phyloP scores from a whole-genome alignment of 2,797 vertebrate genomes.

The Rhynchonycteris naso region DNA sequence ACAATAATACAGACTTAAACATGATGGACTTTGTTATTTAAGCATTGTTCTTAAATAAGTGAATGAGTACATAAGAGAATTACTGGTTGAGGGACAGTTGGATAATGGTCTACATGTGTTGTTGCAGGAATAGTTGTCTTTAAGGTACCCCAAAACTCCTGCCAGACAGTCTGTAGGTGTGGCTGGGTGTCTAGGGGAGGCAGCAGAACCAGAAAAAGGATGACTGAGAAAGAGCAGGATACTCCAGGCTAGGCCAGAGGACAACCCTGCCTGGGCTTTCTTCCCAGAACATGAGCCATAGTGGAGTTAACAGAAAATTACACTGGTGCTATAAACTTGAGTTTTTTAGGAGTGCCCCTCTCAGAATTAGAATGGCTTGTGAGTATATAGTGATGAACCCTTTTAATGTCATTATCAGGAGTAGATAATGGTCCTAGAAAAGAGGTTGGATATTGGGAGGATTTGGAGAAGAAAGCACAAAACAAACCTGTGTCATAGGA shows the following conservation, averaged over 20 bases:
- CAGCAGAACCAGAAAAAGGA: background rate
- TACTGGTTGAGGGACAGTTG: background rate
- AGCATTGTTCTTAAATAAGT: slow-evolving; percentile 1
- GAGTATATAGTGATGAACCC: background rate
- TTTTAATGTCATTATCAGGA: background rate
- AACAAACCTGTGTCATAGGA: background rate
- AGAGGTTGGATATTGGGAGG: accelerated
- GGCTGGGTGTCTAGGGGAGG: no score
- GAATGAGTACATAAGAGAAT: background rate
- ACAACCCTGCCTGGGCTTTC: background rate
- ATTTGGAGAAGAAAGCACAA: background rate
- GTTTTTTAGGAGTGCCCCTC: background rate
- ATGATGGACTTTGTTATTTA: background rate
- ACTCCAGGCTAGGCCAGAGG: background rate
- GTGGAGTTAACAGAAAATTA: background rate
- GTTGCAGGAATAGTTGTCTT: background rate
- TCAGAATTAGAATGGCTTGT: background rate
- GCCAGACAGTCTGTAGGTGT: background rate
- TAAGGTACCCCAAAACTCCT: background rate
- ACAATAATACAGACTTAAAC: background rate
- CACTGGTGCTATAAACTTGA: background rate
- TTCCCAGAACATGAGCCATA: background rate
- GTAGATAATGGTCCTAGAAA: background rate
- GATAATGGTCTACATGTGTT: background rate
- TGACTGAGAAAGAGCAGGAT: background rate